Evolutionary conservation across 2,888 invertebrate genomes (phyloP), one percentile per base, ranked within the genome.

Genomic region (Cheilosia scutellata): DNA sequence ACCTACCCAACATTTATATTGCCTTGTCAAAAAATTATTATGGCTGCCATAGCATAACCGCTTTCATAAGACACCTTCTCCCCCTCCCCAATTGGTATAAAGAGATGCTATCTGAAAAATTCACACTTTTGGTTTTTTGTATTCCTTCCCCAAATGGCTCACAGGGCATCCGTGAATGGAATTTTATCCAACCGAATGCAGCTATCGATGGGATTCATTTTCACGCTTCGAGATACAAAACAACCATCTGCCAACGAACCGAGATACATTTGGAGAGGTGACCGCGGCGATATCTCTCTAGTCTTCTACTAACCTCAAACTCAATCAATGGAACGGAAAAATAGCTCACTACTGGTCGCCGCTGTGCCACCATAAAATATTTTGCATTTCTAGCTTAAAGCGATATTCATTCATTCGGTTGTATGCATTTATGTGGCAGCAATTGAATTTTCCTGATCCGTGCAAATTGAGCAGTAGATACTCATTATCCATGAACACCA

Each of bases 241-340:
- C 58, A 49, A 57, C 20, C 33, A 49, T 9, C 42, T 53, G 47
- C 51, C 25, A 11, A 51, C 7, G 9, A 44, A 20, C 20, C 20
- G 20, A 20, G 20, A 20, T 20, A 0, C n/a, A 47, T 47, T 31
- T 57, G 29, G 27, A 53, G 16, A 58, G 65, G 57, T 58, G 29
- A n/a, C 11, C 25, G 9, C 31, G 51, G 37, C 63, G 58, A 49
- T 71, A 62, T 57, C 47, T 77, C 63, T 37, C 37, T 33, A n/a
- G 33, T 53, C 51, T 37, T 53, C n/a, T 37, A 68, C 42, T 63
- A 79, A 68, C 55, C 31, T 70, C 13, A 53, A 58, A 75, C 53
- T 63, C 80, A 84, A 76, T 80, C 80, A 84, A 40, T 84, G 84
- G 84, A 84, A 84, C 84, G 80, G 65, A 71, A 80, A 74, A 42